These are phyloP conservation scores for Lycopodina hypogea DNA, from an alignment of 37 sponge, comb jelly and placozoan genomes.

Conservation along the genomic window DNA sequence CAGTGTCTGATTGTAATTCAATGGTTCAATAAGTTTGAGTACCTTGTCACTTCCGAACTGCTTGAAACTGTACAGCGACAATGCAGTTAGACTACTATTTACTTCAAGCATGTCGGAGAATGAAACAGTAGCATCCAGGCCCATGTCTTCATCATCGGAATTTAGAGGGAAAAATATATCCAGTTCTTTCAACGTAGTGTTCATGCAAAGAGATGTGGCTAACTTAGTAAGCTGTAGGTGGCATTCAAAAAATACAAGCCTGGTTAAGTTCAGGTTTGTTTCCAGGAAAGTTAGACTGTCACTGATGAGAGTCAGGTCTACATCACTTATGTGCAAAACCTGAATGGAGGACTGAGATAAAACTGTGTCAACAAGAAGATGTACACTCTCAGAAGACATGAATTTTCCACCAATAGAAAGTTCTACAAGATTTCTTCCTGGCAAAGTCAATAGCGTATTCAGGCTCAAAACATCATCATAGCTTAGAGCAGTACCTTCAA, in stretches of 20 bases:
- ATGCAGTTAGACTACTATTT: background rate
- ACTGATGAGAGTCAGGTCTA: background rate
- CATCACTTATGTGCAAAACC: background rate
- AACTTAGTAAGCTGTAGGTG: background rate
- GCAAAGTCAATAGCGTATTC: background rate
- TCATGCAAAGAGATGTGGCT: background rate
- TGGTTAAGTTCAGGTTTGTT: background rate
- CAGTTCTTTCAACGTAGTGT: background rate
- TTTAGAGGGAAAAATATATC: background rate
- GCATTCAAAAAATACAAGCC: constrained; percentile 3
- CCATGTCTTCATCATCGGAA: background rate
- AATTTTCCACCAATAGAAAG: background rate
- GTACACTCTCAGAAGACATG: background rate
- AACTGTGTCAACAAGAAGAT: constrained; percentile 4
- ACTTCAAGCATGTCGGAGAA: constrained; percentile 5
- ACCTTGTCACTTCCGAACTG: background rate
- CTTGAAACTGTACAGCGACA: background rate
- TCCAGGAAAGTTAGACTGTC: background rate
- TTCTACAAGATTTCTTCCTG: background rate
- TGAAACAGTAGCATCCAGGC: background rate
- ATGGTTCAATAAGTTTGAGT: background rate
- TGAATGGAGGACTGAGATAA: background rate
- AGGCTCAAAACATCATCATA: background rate
- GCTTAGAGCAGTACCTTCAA: background rate
- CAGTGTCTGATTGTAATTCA: background rate